Evolutionary conservation across 2,888 invertebrate species (phyloP).

Genomic region (Pterostichus niger): DNA sequence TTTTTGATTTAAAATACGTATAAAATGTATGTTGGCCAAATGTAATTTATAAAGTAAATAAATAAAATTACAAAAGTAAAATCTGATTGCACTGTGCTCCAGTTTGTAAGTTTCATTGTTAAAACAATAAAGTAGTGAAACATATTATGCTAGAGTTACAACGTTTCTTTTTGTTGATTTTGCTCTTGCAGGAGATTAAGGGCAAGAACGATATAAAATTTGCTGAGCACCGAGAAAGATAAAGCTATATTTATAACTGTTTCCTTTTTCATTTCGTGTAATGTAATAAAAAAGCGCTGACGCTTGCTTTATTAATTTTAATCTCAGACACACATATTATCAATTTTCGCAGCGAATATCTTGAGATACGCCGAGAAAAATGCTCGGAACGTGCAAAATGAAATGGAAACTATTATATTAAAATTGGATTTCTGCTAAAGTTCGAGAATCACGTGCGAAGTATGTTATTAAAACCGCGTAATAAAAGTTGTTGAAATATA

Average conservation of each 20-base stretch:
- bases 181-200: slow-evolving; percentile 32
- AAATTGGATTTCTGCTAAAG: slow-evolving; percentile 58
- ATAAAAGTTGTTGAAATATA: slow-evolving; percentile 28
- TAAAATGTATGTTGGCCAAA: too few species aligned
- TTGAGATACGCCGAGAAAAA: slow-evolving; percentile 45
- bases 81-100: slow-evolving; percentile 20
- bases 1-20: too few species aligned
- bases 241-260: slow-evolving; percentile 59
- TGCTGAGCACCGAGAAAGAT: slow-evolving; percentile 54
- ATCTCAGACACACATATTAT: slow-evolving; percentile 52
- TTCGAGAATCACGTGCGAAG: slow-evolving; percentile 44
- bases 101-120: slow-evolving; percentile 35
- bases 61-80: not conserved
- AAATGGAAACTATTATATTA: slow-evolving; percentile 63
- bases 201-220: slow-evolving; percentile 46
- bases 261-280: slow-evolving; percentile 43
- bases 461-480: slow-evolving; percentile 31
- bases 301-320: slow-evolving; percentile 51
- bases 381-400: slow-evolving; percentile 49
- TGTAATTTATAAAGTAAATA: too few species aligned
- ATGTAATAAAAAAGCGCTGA: slow-evolving; percentile 51
- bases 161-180: slow-evolving; percentile 34
- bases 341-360: slow-evolving; percentile 34
- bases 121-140: slow-evolving; percentile 43
- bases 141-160: slow-evolving; percentile 22